Conservation (phyloP, 2,113 vertebrate species). For the Psittacula cyanocephala region DNA sequence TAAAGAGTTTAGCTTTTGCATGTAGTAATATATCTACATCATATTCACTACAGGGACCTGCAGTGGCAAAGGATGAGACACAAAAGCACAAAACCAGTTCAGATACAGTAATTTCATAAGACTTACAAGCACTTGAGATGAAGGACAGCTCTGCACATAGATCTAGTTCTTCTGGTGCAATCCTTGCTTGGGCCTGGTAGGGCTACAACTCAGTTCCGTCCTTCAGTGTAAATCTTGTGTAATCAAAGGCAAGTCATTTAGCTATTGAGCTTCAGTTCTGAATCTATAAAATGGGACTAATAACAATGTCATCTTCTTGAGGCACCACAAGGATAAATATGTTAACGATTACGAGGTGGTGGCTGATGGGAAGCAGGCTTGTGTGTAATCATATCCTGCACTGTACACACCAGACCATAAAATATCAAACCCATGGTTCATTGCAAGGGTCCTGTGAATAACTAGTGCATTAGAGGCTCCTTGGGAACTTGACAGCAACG, state of each 20-base stretch:
- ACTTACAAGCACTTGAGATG: not conserved
- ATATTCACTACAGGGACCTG: not conserved
- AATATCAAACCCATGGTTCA: slow-evolving; percentile 7
- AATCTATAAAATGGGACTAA: slow-evolving; percentile 33
- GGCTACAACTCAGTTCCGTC: not conserved
- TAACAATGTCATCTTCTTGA: slow-evolving; percentile 54
- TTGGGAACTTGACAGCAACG: not conserved
- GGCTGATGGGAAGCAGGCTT: slow-evolving; percentile 54
- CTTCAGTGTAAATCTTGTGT: not conserved
- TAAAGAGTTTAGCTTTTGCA: not conserved
- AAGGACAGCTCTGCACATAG: not conserved
- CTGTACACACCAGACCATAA: slow-evolving; percentile 38
- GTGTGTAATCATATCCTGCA: slow-evolving; percentile 54
- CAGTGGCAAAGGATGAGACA: not conserved
- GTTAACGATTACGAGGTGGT: slow-evolving; percentile 34
- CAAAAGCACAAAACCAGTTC: not conserved
- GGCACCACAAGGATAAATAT: slow-evolving; percentile 40
- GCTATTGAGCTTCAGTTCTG: slow-evolving; percentile 30
- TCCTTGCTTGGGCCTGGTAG: not conserved
- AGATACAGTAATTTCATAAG: not conserved
- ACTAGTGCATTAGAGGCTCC: not conserved
- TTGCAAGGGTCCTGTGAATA: slow-evolving; percentile 24
- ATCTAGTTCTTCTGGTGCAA: not conserved
- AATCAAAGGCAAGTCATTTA: not conserved
- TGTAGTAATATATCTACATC: not conserved